phyloP scores from a whole-genome alignment of 2,797 vertebrate genomes.

The Sparus aurata region DNA sequence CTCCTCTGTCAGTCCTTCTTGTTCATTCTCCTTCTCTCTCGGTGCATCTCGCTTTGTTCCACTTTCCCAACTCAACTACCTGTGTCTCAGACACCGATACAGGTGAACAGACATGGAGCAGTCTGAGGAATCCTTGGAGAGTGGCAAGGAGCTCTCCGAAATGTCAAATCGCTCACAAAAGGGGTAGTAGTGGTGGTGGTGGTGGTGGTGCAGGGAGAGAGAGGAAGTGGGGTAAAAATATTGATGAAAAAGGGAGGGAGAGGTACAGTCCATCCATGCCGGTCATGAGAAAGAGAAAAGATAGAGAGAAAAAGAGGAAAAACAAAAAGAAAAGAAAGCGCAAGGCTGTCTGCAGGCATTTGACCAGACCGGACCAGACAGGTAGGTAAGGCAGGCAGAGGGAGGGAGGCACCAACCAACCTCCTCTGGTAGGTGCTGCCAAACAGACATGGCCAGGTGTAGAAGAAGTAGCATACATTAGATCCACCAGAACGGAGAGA shows the following conservation, averaged over 20 bases:
- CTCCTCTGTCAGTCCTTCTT: background rate
- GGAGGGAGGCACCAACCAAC: constrained; percentile 86
- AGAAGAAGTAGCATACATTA: constrained; percentile 82
- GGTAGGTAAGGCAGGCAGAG: constrained; percentile 83
- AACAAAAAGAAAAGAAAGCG: constrained; percentile 39
- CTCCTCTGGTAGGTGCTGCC: constrained; percentile 89
- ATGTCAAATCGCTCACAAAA: constrained; percentile 29
- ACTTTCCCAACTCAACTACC: constrained; percentile 43
- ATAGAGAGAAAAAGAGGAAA: constrained; percentile 43
- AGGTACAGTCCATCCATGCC: constrained; percentile 81
- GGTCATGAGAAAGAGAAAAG: constrained; percentile 73
- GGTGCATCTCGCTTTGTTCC: constrained; percentile 30
- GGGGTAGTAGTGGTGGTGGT: constrained; percentile 3
- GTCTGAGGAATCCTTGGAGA: constrained; percentile 48
- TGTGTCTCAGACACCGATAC: constrained; percentile 44
- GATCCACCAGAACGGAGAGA: constrained; percentile 83
- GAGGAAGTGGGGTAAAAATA: constrained; percentile 56
- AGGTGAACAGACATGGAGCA: constrained; percentile 48
- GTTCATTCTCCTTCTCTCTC: constrained; percentile 18
- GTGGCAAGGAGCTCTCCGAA: constrained; percentile 27
- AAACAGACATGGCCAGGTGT: constrained; percentile 84
- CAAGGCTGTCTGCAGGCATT: constrained; percentile 83
- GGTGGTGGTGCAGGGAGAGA: constrained; percentile 56
- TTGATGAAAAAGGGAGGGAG: constrained; percentile 49
- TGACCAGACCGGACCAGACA: constrained; percentile 74